A percentile compares a stretch with the other conserved stretches of the same genome.
phyloP scores from a whole-genome alignment of 2,797 vertebrate species.

The Sparidentex hasta region DNA sequence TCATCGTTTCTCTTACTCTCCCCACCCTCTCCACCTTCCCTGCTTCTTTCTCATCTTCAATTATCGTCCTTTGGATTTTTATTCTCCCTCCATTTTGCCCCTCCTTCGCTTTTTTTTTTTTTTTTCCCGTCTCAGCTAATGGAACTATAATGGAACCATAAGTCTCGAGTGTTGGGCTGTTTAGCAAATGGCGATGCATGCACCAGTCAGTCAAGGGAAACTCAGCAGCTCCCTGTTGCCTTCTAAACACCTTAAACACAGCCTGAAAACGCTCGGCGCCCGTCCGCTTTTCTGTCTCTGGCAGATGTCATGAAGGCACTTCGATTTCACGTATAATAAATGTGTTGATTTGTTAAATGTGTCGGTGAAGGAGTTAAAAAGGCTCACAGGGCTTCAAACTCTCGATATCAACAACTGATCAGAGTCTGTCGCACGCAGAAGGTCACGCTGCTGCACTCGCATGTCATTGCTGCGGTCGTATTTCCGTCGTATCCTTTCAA shows the following conservation, averaged over 20 bases:
- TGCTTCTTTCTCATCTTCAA: constrained; percentile 65
- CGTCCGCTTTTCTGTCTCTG: background rate
- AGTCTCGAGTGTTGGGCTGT: constrained; percentile 55
- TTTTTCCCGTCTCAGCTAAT: constrained; percentile 53
- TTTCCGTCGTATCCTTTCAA: too few species aligned
- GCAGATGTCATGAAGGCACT: background rate
- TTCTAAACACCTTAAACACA: constrained; percentile 18
- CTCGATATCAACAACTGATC: background rate
- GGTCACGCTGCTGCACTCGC: background rate
- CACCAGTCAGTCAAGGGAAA: constrained; percentile 46
- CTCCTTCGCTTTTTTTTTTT: background rate
- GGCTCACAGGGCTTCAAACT: too few species aligned
- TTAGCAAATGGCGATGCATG: constrained; percentile 53
- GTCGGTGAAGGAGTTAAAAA: too few species aligned
- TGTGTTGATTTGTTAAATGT: too few species aligned
- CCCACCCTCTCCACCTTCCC: constrained; percentile 53
- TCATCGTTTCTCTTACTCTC: constrained; percentile 61
- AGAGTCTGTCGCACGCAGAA: background rate
- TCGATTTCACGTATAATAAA: background rate
- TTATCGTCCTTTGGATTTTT: constrained; percentile 60
- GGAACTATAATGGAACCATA: constrained; percentile 64
- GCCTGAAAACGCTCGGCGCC: background rate
- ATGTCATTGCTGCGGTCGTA: background rate
- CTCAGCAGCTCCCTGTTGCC: constrained; percentile 6
- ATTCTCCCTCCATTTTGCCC: constrained; percentile 21